These are phyloP conservation scores for Cactoblastis cactorum DNA, from an alignment of 2,888 invertebrate species.

Conservation along the genomic window DNA sequence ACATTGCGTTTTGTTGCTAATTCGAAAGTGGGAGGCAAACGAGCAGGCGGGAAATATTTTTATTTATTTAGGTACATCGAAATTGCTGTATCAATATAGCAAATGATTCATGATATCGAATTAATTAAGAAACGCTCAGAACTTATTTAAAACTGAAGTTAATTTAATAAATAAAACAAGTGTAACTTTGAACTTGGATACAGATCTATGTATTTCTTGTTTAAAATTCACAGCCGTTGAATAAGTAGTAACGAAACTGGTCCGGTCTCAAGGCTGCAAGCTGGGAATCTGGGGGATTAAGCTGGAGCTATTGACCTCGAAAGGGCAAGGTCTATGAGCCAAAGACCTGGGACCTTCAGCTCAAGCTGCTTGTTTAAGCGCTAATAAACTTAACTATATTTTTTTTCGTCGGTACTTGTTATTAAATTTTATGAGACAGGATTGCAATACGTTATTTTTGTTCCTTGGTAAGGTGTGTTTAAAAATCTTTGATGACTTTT, in stretches of 20 bases:
- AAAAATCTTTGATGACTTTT: neutral
- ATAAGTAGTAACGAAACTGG: slow-evolving; percentile 1
- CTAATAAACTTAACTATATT: neutral
- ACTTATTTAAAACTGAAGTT: no score
- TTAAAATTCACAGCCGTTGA: neutral
- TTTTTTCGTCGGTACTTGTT: neutral
- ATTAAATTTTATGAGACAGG: neutral
- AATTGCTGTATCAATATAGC: no score
- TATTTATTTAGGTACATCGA: no score
- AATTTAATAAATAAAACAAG: no score
- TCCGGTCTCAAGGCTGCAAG: neutral
- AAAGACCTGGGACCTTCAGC: slow-evolving; percentile 20
- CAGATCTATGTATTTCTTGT: neutral
- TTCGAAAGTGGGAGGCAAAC: no score
- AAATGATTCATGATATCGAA: no score
- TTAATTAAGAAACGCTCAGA: no score
- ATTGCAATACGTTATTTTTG: neutral
- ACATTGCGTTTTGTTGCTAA: neutral
- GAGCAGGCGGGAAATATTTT: no score
- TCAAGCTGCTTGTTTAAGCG: neutral
- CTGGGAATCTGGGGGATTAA: neutral
- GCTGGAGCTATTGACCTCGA: slow-evolving; percentile 18
- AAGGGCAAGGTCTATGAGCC: slow-evolving; percentile 29
- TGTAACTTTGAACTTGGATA: no score
- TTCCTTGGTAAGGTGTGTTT: neutral